Conservation (phyloP, 2,797 vertebrate genomes). For the Lepus townsendii region DNA sequence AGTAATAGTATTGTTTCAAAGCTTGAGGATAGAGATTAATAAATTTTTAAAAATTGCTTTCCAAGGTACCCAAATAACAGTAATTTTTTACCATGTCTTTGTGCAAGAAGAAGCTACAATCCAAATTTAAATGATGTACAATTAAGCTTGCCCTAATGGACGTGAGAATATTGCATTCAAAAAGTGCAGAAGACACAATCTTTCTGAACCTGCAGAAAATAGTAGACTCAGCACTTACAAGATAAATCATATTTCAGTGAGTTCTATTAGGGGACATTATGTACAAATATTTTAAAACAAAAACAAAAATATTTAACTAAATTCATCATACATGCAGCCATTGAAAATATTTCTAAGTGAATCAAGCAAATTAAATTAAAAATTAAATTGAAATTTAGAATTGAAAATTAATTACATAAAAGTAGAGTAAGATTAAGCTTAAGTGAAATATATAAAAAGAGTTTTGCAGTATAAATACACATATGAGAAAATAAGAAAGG, state of each 20-base stretch:
- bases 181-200: neutral
- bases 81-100: neutral
- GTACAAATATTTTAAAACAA: neutral
- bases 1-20: neutral
- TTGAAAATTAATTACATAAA: neutral
- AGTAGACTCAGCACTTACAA: neutral
- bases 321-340: neutral
- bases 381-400: neutral
- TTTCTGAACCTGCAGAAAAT: neutral
- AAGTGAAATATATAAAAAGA: neutral
- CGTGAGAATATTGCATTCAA: neutral
- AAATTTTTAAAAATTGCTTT: neutral
- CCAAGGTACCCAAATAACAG: neutral
- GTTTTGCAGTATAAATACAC: conserved; percentile 1
- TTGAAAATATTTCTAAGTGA: neutral
- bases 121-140: neutral
- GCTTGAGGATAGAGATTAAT: neutral
- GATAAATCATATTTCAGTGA: neutral
- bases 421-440: neutral
- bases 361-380: neutral
- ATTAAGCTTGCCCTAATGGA: neutral
- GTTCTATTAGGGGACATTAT: neutral
- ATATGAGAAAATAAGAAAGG: neutral
- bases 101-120: neutral
- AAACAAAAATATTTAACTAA: neutral